Evolutionary conservation across 2,888 invertebrate species (phyloP), one percentile per base, ranked within the genome.

Genomic region (Macrosiphum euphorbiae): DNA sequence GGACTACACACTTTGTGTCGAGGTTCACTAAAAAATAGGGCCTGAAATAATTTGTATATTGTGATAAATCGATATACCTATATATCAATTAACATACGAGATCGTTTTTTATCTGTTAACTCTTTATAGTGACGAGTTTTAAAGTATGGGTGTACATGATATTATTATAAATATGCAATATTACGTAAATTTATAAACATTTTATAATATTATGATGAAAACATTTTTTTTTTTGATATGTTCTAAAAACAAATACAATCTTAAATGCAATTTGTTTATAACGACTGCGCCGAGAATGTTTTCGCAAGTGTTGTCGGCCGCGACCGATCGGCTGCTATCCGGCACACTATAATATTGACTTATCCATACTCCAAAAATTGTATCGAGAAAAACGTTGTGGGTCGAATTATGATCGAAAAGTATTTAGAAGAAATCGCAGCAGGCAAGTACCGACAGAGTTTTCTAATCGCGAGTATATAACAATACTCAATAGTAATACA

Each of bases 191-290:
- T n/a, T n/a, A n/a, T n/a, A n/a, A n/a, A n/a, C n/a, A n/a, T n/a
- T n/a, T n/a, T n/a, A n/a, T n/a, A n/a, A n/a, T n/a, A n/a, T n/a
- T 67, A 67, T 20, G 35, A 78, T 35, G 78, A 8, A 35, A 78
- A 35, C 35, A 35, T 35, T n/a, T n/a, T n/a, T 2, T 35, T 3
- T 35, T 20, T 78, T 78, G 3, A 35, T 78, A 78, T 20, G 58
- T 90, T 78, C 24, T 7, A 8, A 50, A 78, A 35, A 90, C 8
- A 89, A 61, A 89, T n/a, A 61, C 28, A 44, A 47, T 61, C 28
- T 44, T 44, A 58, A 61, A 89, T 89, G 44, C 26, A 89, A 88
- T 88, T 88, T 88, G 88, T 88, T 28, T 58, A 88, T 58, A 41
- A 58, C 50, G 26, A 58, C 50, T 26, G 13, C 7, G 13, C 26